These are phyloP conservation scores for Xenotilapia flavipinnis DNA, from an alignment of 2,113 vertebrate genomes.

Conservation along the genomic window DNA sequence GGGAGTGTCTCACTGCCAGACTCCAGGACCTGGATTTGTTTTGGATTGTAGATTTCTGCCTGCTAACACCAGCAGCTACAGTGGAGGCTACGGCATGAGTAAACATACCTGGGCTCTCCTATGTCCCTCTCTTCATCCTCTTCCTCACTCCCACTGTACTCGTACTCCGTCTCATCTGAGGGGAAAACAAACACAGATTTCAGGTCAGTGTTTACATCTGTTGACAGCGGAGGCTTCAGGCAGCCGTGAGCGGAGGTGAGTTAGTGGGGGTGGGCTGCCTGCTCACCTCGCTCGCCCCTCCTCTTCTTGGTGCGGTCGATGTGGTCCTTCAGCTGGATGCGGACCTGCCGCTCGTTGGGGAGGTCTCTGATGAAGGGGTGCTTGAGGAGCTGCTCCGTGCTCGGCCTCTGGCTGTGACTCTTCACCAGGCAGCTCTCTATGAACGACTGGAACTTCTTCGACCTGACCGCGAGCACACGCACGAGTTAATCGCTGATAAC, in stretches of 20 bases:
- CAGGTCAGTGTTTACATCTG: background rate
- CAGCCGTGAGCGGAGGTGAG: background rate
- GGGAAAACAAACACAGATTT: background rate
- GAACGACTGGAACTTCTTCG: constrained; percentile 98
- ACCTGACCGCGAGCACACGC: constrained; percentile 69
- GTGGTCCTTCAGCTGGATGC: constrained; percentile 99
- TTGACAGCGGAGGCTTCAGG: background rate
- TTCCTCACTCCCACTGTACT: constrained; percentile 98
- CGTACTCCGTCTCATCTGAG: constrained; percentile 94
- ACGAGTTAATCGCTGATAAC: accelerated
- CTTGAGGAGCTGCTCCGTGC: constrained; percentile 95
- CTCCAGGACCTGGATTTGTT: background rate
- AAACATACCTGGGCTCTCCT: constrained; percentile 87
- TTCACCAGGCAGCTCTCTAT: constrained; percentile 97
- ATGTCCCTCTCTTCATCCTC: constrained; percentile 96
- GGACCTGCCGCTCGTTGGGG: constrained; percentile 93
- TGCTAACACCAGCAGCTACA: background rate
- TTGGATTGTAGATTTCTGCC: accelerated
- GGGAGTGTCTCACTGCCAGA: background rate
- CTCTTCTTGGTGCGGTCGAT: constrained; percentile 98
- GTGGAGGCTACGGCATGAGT: background rate
- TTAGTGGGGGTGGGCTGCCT: background rate
- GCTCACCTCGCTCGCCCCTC: constrained; percentile 78
- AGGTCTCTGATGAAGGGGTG: constrained; percentile 96
- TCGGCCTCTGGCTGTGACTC: constrained; percentile 92